Base-by-base conservation (phyloP, 2,888 invertebrate genomes). In the Agonopterix heracliana region DNA sequence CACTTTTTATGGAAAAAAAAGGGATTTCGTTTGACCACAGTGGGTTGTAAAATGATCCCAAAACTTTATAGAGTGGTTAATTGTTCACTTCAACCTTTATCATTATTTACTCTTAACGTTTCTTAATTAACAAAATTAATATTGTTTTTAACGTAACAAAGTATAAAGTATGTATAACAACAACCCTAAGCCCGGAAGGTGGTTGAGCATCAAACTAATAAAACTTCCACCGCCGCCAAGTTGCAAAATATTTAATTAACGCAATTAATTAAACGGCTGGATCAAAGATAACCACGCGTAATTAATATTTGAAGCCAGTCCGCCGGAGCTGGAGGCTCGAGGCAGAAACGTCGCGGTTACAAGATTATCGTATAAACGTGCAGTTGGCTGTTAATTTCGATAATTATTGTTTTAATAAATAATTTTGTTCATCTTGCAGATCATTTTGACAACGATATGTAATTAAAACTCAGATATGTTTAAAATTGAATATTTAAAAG, bases 271-370 rank as follows among this genome's bases (percentile, higher is more conserved):
- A 58, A 51, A 41, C 52, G 51, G 52, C 57, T 26, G 60, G 60
- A 60, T 63, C 63, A 61, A 61, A 60, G 63, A 62, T 63, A 62
- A 60, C 60, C 57, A 55, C 53, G 50, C 51, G 54, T 59, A 54
- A 60, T 63, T 38, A 38, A 38, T 38, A 38, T 38, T n/a, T n/a
- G 38, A 38, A 38, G 10, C n/a, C 38, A n/a, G 38, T 9, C 26
- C 38, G 38, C 38, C 9, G 38, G 10, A 26, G 1, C 38, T 38
- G 38, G 10, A 26, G 1, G 26, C 26, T 26, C 26, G 26, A 26
- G 26, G 26, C 26, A 26, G 26, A 26, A 26, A 26, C 26, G 26
- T 7, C 26, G 26, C 26, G 26, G 26, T 26, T 13, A 12, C 42
- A 42, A 42, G 44, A 44, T 44, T 44, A 44, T 44, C 44, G 26